A percentile compares a stretch with the other conserved stretches of the same genome.
Evolutionary conservation across 2,797 vertebrate species (phyloP).

Genomic region (Benthosema pterotum): DNA sequence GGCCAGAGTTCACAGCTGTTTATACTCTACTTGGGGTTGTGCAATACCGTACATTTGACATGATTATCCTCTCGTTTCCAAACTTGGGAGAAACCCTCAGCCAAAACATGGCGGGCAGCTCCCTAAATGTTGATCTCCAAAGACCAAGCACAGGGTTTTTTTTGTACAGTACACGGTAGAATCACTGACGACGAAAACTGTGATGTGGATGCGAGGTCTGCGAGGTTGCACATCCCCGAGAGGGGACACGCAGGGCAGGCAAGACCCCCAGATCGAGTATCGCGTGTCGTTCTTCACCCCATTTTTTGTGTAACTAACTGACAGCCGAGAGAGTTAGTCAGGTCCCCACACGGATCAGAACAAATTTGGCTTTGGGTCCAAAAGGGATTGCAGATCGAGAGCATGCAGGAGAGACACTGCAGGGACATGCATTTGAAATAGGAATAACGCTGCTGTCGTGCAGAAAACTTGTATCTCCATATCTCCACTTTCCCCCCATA

Average conservation of each 20-base stretch:
- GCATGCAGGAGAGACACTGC: slow-evolving; percentile 18
- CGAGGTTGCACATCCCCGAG: slow-evolving; percentile 20
- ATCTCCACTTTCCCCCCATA: too few relatives aligned
- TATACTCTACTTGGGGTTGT: slow-evolving; percentile 55
- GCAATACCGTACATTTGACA: slow-evolving; percentile 52
- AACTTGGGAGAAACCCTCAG: neutral
- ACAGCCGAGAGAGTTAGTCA: slow-evolving; percentile 1
- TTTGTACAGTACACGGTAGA: slow-evolving; percentile 9
- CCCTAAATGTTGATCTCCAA: slow-evolving; percentile 9
- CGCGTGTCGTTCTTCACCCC: slow-evolving; percentile 10
- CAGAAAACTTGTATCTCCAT: too few relatives aligned
- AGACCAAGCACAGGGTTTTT: slow-evolving; percentile 30
- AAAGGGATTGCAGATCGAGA: neutral
- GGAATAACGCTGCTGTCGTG: too few relatives aligned
- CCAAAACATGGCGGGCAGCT: neutral
- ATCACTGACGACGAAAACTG: slow-evolving; percentile 37
- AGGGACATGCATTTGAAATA: neutral
- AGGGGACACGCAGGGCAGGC: neutral
- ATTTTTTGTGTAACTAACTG: slow-evolving; percentile 8
- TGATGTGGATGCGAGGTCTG: slow-evolving; percentile 25
- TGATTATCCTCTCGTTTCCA: slow-evolving; percentile 10
- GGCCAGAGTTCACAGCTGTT: slow-evolving; percentile 66
- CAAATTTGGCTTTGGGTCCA: slow-evolving; percentile 22
- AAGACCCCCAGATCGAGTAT: slow-evolving; percentile 19
- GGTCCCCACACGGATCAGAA: slow-evolving; percentile 10